Evolutionary conservation across 1,140 invertebrate species (phyloP).

Genomic region (Acromyrmex heyeri): DNA sequence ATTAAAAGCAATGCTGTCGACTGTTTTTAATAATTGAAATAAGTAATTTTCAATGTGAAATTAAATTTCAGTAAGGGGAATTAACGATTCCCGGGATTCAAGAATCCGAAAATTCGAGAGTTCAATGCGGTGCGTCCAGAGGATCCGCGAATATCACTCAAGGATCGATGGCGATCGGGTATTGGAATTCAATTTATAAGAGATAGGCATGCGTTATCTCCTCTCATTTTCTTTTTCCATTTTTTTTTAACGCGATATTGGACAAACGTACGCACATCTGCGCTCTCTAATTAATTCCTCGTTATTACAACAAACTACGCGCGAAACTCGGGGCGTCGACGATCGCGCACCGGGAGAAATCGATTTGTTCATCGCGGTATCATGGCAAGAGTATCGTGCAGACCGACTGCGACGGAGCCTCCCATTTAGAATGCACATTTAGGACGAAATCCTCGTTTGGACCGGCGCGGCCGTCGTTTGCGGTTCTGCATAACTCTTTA

Average conservation of each 20-base stretch:
- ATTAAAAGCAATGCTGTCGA: too few species aligned
- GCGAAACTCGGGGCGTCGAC: conserved; percentile 21
- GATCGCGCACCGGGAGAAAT: conserved; percentile 28
- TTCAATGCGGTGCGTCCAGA: background rate
- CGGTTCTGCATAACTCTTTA: background rate
- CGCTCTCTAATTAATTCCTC: conserved; percentile 43
- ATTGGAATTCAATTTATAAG: conserved; percentile 1
- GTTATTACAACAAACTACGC: conserved; percentile 46
- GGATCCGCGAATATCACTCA: background rate
- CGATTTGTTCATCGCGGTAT: conserved; percentile 4
- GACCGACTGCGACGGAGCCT: background rate
- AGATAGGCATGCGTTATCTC: background rate
- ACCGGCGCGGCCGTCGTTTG: conserved; percentile 10
- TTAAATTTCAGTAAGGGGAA: too few species aligned
- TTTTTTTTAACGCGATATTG: background rate
- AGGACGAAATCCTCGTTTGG: conserved; percentile 18
- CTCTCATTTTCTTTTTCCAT: background rate
- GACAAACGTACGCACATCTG: conserved; percentile 24
- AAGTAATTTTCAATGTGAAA: too few species aligned
- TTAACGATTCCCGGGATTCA: background rate
- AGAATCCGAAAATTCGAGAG: background rate
- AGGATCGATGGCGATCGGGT: background rate
- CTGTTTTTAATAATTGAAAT: too few species aligned
- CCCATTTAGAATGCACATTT: conserved; percentile 37
- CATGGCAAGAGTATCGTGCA: background rate